Evolutionary conservation across 2,797 vertebrate species (phyloP).

Genomic region (Cirrhinus molitorella): DNA sequence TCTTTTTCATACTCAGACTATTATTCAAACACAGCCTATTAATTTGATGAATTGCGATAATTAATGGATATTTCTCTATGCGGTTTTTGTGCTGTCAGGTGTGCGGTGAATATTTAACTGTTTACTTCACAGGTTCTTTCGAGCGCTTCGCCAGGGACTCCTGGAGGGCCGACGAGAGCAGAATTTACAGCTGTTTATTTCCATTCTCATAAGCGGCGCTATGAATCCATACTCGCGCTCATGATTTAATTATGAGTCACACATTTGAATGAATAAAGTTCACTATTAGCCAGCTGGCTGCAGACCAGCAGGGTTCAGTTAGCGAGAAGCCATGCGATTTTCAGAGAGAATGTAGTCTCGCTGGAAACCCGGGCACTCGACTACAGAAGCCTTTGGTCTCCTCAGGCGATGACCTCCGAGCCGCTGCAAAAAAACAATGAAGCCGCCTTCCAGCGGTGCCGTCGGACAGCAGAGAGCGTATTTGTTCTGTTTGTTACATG

Average conservation of each 20-base stretch:
- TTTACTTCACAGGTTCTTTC: conserved; percentile 51
- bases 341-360: conserved; percentile 53
- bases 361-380: conserved; percentile 55
- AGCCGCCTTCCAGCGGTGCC: neutral
- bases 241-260: conserved; percentile 64
- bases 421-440: conserved; percentile 48
- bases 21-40: conserved; percentile 72
- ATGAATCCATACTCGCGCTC: conserved; percentile 29
- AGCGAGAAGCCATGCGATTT: conserved; percentile 53
- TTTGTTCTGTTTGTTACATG: conserved; percentile 49
- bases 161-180: conserved; percentile 27
- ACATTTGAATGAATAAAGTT: conserved; percentile 62
- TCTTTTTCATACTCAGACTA: conserved; percentile 66
- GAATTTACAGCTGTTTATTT: conserved; percentile 45
- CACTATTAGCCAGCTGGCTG: conserved; percentile 58
- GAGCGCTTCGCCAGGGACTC: conserved; percentile 40
- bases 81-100: conserved; percentile 59
- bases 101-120: conserved; percentile 44
- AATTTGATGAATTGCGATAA: conserved; percentile 69
- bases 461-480: conserved; percentile 35
- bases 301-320: conserved; percentile 55
- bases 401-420: conserved; percentile 40
- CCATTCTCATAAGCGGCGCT: conserved; percentile 6
- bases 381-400: conserved; percentile 52
- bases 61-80: conserved; percentile 64